Percentiles rank a stretch among this genome's conserved stretches.
Evolutionary conservation across 2,797 vertebrate genomes (phyloP).

Genomic region (Pipistrellus pipistrellus): DNA sequence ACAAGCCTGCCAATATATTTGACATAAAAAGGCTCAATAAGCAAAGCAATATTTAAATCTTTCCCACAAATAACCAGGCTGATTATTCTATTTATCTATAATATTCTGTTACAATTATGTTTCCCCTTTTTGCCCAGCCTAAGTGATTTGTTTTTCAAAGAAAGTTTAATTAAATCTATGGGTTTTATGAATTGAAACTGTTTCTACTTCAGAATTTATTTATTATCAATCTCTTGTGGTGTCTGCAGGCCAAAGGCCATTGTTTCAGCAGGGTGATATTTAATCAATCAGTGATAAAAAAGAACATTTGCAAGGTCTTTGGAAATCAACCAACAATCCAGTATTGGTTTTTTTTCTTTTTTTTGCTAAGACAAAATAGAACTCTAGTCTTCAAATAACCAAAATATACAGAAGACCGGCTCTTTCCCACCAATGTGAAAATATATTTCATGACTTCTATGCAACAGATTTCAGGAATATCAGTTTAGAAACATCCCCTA

Average conservation of each 20-base stretch:
- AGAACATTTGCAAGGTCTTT: slow-evolving; percentile 13
- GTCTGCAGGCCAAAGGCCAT: slow-evolving; percentile 69
- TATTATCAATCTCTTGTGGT: slow-evolving; percentile 58
- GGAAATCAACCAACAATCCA: slow-evolving; percentile 65
- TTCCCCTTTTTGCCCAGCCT: not conserved
- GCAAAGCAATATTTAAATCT: not conserved
- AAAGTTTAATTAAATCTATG: not conserved
- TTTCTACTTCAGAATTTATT: slow-evolving; percentile 66
- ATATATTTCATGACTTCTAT: not conserved
- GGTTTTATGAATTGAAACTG: slow-evolving; percentile 1
- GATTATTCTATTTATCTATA: not conserved
- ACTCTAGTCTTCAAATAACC: slow-evolving; percentile 21
- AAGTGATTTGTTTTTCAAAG: slow-evolving; percentile 43
- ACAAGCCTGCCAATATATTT: not conserved
- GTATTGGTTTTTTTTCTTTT: slow-evolving; percentile 54
- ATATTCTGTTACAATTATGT: not conserved
- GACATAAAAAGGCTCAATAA: slow-evolving; percentile 20
- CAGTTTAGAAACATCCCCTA: slow-evolving; percentile 20
- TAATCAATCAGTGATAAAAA: slow-evolving; percentile 65
- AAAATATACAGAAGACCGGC: slow-evolving; percentile 53
- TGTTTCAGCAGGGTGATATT: slow-evolving; percentile 66
- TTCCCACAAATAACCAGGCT: not conserved
- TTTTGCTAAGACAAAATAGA: slow-evolving; percentile 18
- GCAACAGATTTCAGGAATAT: not conserved
- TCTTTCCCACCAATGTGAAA: not conserved